These are phyloP conservation scores for Heteromormyrus szaboi DNA, from an alignment of 2,797 vertebrate species.

Conservation along the genomic window DNA sequence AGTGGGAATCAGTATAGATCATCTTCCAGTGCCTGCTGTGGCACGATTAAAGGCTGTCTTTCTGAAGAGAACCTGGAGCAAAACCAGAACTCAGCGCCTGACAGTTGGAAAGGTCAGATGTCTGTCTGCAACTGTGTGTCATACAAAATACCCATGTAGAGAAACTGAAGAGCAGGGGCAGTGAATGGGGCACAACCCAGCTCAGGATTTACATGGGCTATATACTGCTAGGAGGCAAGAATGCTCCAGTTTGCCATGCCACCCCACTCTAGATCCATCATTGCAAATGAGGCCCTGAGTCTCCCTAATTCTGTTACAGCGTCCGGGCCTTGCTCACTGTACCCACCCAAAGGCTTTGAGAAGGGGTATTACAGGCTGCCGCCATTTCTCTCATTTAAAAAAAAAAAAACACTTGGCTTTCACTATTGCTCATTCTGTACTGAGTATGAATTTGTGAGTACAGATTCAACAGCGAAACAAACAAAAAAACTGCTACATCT, in stretches of 20 bases:
- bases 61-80: neutral
- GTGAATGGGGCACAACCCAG: neutral
- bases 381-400: neutral
- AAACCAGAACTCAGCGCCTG: neutral
- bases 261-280: neutral
- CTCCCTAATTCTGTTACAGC: neutral
- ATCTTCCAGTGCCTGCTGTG: neutral
- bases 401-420: neutral
- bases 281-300: neutral
- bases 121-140: neutral
- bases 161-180: neutral
- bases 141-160: neutral
- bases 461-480: neutral
- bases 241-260: neutral
- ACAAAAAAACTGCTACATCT: neutral
- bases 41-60: neutral
- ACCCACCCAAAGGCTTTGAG: neutral
- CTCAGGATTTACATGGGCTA: neutral
- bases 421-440: neutral
- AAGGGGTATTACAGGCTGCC: neutral
- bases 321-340: neutral
- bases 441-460: neutral
- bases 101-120: slow-evolving; percentile 11
- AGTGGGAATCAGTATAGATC: neutral
- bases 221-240: neutral